These are phyloP conservation scores for Scomber japonicus DNA, from an alignment of 2,113 vertebrate genomes.

Conservation along the genomic window DNA sequence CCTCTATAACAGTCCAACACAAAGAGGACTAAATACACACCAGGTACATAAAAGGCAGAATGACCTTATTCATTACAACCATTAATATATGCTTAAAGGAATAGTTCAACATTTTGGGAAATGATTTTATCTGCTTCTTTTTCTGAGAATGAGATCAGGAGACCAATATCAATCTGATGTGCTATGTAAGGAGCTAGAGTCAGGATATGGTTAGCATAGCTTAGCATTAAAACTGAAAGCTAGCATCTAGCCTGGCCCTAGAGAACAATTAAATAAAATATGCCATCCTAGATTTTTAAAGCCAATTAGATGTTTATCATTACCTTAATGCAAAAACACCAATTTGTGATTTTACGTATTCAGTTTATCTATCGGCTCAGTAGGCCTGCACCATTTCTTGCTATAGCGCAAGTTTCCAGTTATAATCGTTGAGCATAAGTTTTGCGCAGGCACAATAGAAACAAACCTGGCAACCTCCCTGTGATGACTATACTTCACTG, in stretches of 20 bases:
- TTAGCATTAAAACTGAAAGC: background rate
- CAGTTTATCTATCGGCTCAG: background rate
- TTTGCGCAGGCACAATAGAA: background rate
- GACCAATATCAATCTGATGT: background rate
- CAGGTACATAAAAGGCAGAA: slow-evolving; percentile 3
- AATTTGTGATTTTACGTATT: background rate
- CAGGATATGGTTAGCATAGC: background rate
- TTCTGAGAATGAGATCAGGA: background rate
- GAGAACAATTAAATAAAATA: background rate
- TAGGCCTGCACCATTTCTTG: background rate
- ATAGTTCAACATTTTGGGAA: slow-evolving; percentile 3
- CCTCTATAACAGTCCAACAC: background rate
- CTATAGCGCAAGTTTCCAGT: too few species aligned
- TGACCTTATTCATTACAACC: background rate
- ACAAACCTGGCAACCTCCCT: background rate
- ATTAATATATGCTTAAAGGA: background rate
- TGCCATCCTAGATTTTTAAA: too few species aligned
- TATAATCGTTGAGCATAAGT: background rate
- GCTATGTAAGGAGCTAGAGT: background rate
- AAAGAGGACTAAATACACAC: background rate
- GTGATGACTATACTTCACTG: too few species aligned
- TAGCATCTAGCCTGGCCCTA: background rate
- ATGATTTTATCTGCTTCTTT: background rate
- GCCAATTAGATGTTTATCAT: too few species aligned
- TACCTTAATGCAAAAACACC: background rate